Base-by-base conservation (phyloP, 2,113 vertebrate species). In the Chascanopsetta lugubris region DNA sequence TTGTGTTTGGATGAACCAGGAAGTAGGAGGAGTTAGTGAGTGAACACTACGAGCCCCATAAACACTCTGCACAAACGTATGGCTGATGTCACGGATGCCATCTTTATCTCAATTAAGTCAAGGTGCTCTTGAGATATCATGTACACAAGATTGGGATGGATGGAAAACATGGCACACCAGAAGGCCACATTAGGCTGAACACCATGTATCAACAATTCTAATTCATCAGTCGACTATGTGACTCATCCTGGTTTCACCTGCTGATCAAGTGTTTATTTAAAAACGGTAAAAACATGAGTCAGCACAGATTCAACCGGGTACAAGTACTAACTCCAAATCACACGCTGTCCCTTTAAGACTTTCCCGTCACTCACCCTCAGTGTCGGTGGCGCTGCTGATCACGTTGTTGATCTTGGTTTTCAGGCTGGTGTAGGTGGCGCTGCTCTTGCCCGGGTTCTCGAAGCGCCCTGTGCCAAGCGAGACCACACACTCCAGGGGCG, bases 381-480 rank as follows among this genome's bases (percentile, higher is more conserved):
- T 99, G 66, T 99, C 96, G 0, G 97, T 99, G 53, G 97, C 97
- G 17, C 97, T 98, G 91, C 93, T 99, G 88, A 99, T 99, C 63
- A 98, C 94, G 2, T 98, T 94, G 0, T 88, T 93, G 48, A 99
- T 89, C 65, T 98, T 98, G 75, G 95, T 92, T 89, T 94, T 97
- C 77, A 99, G 81, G 82, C 97, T 99, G 1, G 97, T 98, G 68
- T 94, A 92, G 0, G 94, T 94, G 84, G 91, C 55, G 1, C 85
- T 87, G 22, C 85, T 89, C 74, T 90, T 95, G 8, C 92, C 92
- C 0, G 89, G 79, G 0, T 87, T 92, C 75, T 97, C 95, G 0
- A 92, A 95, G 6, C 95, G 94, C 1, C 97, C 97, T 0, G 97
- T 98, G 34, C 96, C 97, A 53, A 99, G 81, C 0, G 97, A 98